Base-by-base conservation (phyloP, 2,888 invertebrate species). In the Nyleta sp. region DNA sequence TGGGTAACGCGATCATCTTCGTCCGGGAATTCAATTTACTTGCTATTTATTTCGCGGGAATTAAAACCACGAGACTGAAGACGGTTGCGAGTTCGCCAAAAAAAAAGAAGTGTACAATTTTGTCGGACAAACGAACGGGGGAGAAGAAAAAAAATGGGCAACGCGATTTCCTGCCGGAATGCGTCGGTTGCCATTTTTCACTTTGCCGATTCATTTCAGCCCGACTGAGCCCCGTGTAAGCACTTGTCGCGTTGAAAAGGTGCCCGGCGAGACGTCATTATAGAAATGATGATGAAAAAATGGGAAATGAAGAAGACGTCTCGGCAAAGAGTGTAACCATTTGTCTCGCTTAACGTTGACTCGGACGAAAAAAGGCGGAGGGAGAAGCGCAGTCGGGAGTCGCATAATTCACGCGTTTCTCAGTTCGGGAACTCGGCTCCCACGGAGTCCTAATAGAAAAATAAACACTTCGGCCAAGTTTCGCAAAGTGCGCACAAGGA, bases 391-490 rank as follows among this genome's bases (percentile, higher is more conserved):
- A 62, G 73, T 64, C 42, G 59, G 60, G 42, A 67, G 62, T 55
- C 62, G 67, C 74, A 75, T 80, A 67, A 77, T 80, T 68, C 77
- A 72, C 71, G 38, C 59, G 46, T 38, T 65, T 31, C 50, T 48
- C 42, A 73, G 60, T 77, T 74, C 52, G 53, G 17, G 42, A 74
- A 78, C 67, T 78, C 46, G 6, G 53, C 64, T 74, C 40, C 55
- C 31, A 42, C 20, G 67, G 42, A 62, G 77, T 74, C 67, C 74
- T 80, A 75, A 80, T 78, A 75, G 80, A 78, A 80, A 75, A 80
- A 80, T 77, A 80, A 80, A 71, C 57, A 80, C 65, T 73, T 73
- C 28, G 59, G 33, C 17, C 53, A 68, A 78, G 62, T 78, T 80
- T 67, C 24, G 60, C 20, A 70, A 70, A 77, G 64, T 50, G 52